Base-by-base conservation (phyloP, 2,888 invertebrate genomes). In the Pollenia labialis region DNA sequence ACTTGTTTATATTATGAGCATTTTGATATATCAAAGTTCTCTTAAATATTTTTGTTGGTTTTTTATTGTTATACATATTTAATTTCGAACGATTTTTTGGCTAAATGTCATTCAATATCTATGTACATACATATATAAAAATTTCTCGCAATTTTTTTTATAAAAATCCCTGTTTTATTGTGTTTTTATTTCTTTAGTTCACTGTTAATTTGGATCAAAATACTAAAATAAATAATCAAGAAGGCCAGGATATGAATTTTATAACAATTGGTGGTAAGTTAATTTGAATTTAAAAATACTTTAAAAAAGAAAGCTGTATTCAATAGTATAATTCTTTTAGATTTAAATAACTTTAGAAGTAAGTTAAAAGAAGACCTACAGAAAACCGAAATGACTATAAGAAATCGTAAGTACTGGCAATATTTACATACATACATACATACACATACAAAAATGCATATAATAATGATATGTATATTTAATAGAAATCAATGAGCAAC, bases 401-500 rank as follows among this genome's bases (percentile, higher is more conserved):
- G 23, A 46, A 64, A 64, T 44, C 46, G 64, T 64, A 18, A 64
- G 64, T 64, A 64, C 2, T 1, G n/a, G 32, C 32, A n/a, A 16
- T 11, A 23, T 11, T 4, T 23, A 4, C 2, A 23, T 23, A 56
- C 11, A 11, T 11, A 23, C 23, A 2, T 8, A 23, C 14, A 40
- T 64, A 58, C 0, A 23, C 14, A 40, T 64, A 58, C 0, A n/a
- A 32, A 60, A n/a, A 40, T 18, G 11, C 16, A 16, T 46, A n/a
- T 46, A 32, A 32, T 23, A 9, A 42, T 54, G 32, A 6, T 32
- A 6, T n/a, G n/a, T n/a, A n/a, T 32, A 32, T 42, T 32, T 6
- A n/a, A 42, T 54, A 71, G 71, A 71, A 54, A 54, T 71, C 1
- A 42, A 42, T 18, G 71, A 71, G 42, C 42, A 44, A 10, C 40